A percentile compares a stretch with the other conserved stretches of the same genome.
phyloP scores from a whole-genome alignment of 2,888 invertebrate genomes.

The Leptopterna dolabrata region DNA sequence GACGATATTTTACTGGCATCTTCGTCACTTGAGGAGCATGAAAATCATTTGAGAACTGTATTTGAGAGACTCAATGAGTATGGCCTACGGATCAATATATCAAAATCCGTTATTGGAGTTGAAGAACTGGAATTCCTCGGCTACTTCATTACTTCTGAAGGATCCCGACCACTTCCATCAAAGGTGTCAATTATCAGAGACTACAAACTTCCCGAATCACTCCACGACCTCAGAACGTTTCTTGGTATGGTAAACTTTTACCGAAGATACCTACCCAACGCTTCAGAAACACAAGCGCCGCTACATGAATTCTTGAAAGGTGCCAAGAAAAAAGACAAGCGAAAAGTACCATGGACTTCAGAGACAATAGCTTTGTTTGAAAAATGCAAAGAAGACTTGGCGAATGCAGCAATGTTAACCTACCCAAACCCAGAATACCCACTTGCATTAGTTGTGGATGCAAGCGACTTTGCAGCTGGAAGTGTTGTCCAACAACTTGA shows the following conservation, averaged over 20 bases:
- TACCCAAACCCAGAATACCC: background rate
- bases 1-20: constrained; percentile 65
- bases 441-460: constrained; percentile 20
- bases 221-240: constrained; percentile 60
- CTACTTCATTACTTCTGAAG: too few species aligned
- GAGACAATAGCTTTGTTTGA: too few species aligned
- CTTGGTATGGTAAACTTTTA: constrained; percentile 66
- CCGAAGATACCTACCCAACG: constrained; percentile 65
- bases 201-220: constrained; percentile 58
- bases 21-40: constrained; percentile 53
- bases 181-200: constrained; percentile 50
- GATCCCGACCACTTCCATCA: too few species aligned
- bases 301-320: constrained; percentile 42
- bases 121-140: too few species aligned
- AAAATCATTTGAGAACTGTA: constrained; percentile 57
- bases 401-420: constrained; percentile 20
- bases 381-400: background rate
- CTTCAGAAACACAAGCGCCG: constrained; percentile 63
- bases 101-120: too few species aligned
- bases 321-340: too few species aligned
- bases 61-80: constrained; percentile 57
- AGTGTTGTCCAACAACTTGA: constrained; percentile 33
- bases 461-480: constrained; percentile 11
- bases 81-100: constrained; percentile 62
- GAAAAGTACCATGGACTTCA: too few species aligned